A percentile compares a stretch with the other conserved stretches of the same genome.
phyloP scores from a whole-genome alignment of 2,888 invertebrate species.

The Anarsia innoxiella region DNA sequence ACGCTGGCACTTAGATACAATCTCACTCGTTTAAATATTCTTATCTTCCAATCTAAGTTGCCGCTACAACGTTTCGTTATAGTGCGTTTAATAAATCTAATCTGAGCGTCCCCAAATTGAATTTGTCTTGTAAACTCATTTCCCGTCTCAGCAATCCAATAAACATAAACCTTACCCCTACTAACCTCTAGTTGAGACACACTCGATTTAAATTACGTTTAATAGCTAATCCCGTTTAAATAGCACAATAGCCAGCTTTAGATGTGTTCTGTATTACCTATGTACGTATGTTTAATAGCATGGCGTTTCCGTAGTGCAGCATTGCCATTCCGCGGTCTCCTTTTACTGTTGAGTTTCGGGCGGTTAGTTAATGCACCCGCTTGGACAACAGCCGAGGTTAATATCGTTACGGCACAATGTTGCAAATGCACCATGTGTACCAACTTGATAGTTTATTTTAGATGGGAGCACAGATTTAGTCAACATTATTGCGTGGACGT shows the following conservation, averaged over 20 bases:
- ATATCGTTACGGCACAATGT: constrained; percentile 55
- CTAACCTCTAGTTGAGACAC: constrained; percentile 9
- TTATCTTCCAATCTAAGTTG: no score
- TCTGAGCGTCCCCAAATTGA: background rate
- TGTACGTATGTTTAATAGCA: constrained; percentile 6
- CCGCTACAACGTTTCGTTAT: no score
- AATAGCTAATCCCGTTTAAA: constrained; percentile 26
- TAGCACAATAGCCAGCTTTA: constrained; percentile 23
- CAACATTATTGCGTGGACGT: no score
- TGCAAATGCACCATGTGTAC: constrained; percentile 27
- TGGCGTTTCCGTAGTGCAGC: no score
- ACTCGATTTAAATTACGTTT: constrained; percentile 30
- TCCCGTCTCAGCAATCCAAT: constrained; percentile 1
- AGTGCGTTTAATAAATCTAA: background rate
- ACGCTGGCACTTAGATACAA: no score
- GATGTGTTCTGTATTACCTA: constrained; percentile 18
- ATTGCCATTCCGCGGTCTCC: constrained; percentile 36
- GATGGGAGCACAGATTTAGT: background rate
- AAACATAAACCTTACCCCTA: constrained; percentile 6
- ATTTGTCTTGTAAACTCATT: background rate
- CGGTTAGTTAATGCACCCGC: constrained; percentile 36
- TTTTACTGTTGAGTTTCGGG: constrained; percentile 45
- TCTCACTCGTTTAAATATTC: no score
- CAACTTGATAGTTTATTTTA: background rate
- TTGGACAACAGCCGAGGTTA: constrained; percentile 41